Conservation (phyloP, 2,113 vertebrate species). For the Paraplagusia blochii region DNA sequence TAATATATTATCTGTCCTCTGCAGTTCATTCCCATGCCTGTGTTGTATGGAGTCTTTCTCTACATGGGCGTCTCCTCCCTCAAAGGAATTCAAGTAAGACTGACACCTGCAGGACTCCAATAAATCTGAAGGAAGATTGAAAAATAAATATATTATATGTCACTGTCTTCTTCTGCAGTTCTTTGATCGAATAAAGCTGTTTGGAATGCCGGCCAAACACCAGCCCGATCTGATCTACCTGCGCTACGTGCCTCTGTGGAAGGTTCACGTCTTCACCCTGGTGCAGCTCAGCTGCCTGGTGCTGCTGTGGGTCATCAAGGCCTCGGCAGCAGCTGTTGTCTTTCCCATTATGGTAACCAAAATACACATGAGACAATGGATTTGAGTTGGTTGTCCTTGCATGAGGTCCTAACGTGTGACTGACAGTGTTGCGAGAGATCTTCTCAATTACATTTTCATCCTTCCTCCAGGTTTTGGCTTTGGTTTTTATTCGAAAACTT, state of each 20-base stretch:
- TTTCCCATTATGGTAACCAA: conserved; percentile 93
- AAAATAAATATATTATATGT: background rate
- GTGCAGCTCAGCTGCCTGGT: conserved; percentile 91
- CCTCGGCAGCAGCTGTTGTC: conserved; percentile 87
- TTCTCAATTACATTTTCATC: too few species aligned
- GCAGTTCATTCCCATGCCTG: conserved; percentile 97
- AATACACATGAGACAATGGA: too few species aligned
- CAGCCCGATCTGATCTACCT: conserved; percentile 93
- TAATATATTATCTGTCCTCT: conserved; percentile 13
- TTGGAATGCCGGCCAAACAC: conserved; percentile 94
- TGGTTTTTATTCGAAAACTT: conserved; percentile 92
- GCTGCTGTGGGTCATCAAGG: conserved; percentile 92
- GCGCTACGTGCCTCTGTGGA: conserved; percentile 93
- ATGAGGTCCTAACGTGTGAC: background rate
- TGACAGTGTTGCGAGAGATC: too few species aligned
- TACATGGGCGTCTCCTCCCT: conserved; percentile 96
- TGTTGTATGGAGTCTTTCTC: conserved; percentile 94
- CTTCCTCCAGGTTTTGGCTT: conserved; percentile 83
- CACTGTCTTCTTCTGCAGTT: conserved; percentile 72
- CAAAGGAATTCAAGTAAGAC: conserved; percentile 93
- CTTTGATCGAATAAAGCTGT: conserved; percentile 93
- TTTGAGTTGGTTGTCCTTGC: too few species aligned
- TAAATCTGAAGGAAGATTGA: too few species aligned
- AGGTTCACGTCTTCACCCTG: conserved; percentile 91
- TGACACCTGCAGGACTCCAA: conserved; percentile 1